Base-by-base conservation (phyloP, 2,888 invertebrate species). In the Pristionchus mayeri region DNA sequence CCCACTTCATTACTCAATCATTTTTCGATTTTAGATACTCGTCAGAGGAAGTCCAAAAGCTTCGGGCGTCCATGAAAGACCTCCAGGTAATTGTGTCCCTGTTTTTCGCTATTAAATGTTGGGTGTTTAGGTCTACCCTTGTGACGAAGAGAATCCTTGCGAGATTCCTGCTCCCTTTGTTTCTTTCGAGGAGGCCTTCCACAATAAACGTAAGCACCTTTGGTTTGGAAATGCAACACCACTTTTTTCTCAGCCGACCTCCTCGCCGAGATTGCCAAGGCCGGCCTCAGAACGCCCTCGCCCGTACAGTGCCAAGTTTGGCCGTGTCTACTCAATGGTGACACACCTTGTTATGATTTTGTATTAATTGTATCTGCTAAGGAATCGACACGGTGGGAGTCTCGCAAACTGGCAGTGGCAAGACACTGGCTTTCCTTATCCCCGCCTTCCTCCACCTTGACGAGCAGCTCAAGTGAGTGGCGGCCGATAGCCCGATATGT, bases 381-480 rank as follows among this genome's bases (percentile, higher is more conserved):
- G 81, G 81, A 1, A 81, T 63, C 92, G 98, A 98, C 93, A 93
- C 97, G 93, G 97, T 98, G 93, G 98, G 98, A 21, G 97, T 98
- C 87, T 97, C 98, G 0, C 98, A 98, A 94, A 97, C 97, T 9
- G 97, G 97, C 85, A 96, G 96, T 27, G 95, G 95, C 93, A 92
- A 91, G 86, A 98, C 98, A 0, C 94, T 98, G 84, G 88, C 88
- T 3, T 88, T 88, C 57, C 85, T 88, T 0, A 93, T 98, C 84
- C 98, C 98, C 13, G 98, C 97, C 18, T 94, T 98, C 89, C 96
- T 98, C 88, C 98, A 98, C 92, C 97, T 97, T 86, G 96, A 97
- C 88, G 95, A 95, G 0, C 98, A 98, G 93, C 94, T 95, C 3
- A 89, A 86, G 92, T 91, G 87, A 86, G 87, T 71, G 13, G 44